Evolutionary conservation across 2,888 invertebrate genomes (phyloP).

Genomic region (Brachylomia viminalis): DNA sequence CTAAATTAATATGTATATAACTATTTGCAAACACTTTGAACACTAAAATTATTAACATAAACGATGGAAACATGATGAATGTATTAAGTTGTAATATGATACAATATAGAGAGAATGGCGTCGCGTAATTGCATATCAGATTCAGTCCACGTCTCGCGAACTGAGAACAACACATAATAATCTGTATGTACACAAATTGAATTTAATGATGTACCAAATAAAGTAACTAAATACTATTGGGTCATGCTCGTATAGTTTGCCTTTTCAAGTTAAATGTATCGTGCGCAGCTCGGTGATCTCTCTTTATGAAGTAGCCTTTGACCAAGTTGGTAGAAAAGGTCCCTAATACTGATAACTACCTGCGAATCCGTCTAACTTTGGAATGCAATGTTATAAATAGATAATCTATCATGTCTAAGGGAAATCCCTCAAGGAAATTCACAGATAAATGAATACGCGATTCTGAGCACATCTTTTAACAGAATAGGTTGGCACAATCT

Average conservation of each 20-base stretch:
- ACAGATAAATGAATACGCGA: conserved; percentile 12
- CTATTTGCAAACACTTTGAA: conserved; percentile 11
- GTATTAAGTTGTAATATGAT: conserved; percentile 2
- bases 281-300: background rate
- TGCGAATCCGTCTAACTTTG: background rate
- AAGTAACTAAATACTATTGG: background rate
- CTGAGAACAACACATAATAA: conserved; percentile 8
- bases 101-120: background rate
- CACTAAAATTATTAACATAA: conserved; percentile 11
- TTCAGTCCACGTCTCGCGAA: conserved; percentile 28
- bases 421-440: conserved; percentile 25
- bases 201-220: conserved; percentile 37
- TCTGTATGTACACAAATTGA: conserved; percentile 16
- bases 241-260: background rate
- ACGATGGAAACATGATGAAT: background rate
- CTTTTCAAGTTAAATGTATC: background rate
- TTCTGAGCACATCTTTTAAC: conserved; percentile 35
- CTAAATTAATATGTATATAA: background rate
- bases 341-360: background rate
- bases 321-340: background rate
- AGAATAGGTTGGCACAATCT: conserved; percentile 33
- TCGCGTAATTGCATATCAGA: conserved; percentile 31
- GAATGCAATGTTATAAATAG: conserved; percentile 10
- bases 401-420: background rate
- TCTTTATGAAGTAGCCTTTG: background rate